Percentiles rank a stretch among this genome's conserved stretches.
Conservation (phyloP, 1,140 invertebrate species). For the Chelonus insularis region DNA sequence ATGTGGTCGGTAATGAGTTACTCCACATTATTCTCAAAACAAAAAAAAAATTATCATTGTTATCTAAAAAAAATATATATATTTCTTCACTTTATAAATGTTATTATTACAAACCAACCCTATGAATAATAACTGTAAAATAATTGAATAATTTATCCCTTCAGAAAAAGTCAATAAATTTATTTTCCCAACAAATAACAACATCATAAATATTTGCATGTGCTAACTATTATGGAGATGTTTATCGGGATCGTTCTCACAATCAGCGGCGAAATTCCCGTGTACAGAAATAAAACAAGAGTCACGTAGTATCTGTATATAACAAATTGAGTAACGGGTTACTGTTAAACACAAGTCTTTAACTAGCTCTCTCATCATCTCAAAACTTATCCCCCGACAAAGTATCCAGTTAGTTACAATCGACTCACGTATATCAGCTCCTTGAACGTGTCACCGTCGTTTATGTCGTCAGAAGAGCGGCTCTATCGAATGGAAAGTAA, state of each 20-base stretch:
- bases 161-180: too few relatives aligned
- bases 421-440: conserved; percentile 9
- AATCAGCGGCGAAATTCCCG: not conserved
- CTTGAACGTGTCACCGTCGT: not conserved
- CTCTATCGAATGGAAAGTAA: conserved; percentile 38
- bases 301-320: not conserved
- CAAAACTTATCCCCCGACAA: conserved; percentile 16
- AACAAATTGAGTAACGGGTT: conserved; percentile 9
- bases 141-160: too few relatives aligned
- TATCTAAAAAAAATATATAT: too few relatives aligned
- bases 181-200: too few relatives aligned
- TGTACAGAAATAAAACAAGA: not conserved
- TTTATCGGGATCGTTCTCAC: not conserved
- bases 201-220: too few relatives aligned
- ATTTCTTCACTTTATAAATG: too few relatives aligned
- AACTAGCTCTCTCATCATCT: not conserved
- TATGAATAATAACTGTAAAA: too few relatives aligned
- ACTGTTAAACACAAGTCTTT: not conserved
- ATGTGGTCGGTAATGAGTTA: too few relatives aligned
- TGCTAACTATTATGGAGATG: not conserved
- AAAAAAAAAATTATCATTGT: too few relatives aligned
- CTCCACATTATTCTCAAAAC: too few relatives aligned
- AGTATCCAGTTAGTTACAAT: conserved; percentile 6
- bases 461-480: not conserved
- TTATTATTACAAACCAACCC: too few relatives aligned